Conservation (phyloP, 2,797 vertebrate genomes). For the Iguana delicatissima region DNA sequence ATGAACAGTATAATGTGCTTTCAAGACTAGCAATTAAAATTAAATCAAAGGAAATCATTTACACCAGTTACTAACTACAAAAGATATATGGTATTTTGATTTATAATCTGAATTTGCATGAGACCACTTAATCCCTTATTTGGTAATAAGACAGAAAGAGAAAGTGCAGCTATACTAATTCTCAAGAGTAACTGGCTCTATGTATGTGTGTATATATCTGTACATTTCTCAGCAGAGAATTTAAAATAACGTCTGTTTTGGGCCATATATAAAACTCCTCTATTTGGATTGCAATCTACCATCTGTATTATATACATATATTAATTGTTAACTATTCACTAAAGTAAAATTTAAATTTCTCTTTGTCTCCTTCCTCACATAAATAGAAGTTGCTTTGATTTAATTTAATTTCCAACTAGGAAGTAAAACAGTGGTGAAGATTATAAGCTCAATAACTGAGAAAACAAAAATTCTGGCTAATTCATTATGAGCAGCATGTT, state of each 20-base stretch:
- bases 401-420: conserved; percentile 1
- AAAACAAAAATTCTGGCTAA: background rate
- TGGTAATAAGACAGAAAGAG: conserved; percentile 34
- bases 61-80: conserved; percentile 68
- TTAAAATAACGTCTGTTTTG: conserved; percentile 51
- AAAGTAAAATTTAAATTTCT: conserved; percentile 9
- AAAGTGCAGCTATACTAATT: conserved; percentile 53
- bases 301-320: conserved; percentile 3
- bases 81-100: conserved; percentile 63
- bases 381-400: background rate
- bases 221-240: background rate
- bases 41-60: conserved; percentile 71
- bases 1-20: conserved; percentile 72
- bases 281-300: conserved; percentile 17
- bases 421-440: conserved; percentile 4
- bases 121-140: conserved; percentile 52
- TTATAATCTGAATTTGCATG: conserved; percentile 66
- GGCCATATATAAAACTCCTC: conserved; percentile 8
- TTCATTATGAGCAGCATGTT: no score
- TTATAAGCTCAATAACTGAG: background rate
- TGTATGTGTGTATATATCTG: conserved; percentile 5
- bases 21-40: conserved; percentile 72
- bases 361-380: background rate
- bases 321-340: background rate
- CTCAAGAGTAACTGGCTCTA: conserved; percentile 39